These are phyloP conservation scores for Drosophila picticornis DNA, from an alignment of 2,888 invertebrate species.

Conservation along the genomic window DNA sequence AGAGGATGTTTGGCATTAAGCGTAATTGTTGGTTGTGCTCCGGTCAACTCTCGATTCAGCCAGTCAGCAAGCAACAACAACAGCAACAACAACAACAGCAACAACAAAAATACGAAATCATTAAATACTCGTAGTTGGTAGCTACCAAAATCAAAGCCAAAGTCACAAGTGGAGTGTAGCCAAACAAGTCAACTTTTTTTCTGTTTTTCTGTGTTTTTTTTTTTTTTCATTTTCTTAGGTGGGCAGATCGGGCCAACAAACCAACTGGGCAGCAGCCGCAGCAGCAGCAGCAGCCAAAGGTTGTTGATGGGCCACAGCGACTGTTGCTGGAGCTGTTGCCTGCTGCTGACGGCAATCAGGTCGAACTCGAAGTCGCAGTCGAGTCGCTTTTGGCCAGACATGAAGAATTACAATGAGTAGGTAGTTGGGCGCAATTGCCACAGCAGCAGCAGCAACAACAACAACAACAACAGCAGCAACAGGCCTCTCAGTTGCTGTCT, in stretches of 20 bases:
- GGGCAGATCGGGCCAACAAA: constrained; percentile 58
- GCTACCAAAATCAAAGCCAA: constrained; percentile 74
- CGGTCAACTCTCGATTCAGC: constrained; percentile 35
- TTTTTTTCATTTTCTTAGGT: constrained; percentile 56
- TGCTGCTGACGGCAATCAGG: constrained; percentile 74
- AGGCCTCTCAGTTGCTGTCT: constrained; percentile 43
- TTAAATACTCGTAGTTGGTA: constrained; percentile 73
- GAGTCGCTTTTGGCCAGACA: constrained; percentile 74
- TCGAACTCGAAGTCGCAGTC: constrained; percentile 62
- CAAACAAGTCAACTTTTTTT: constrained; percentile 65
- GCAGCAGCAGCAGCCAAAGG: constrained; percentile 47
- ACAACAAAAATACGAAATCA: constrained; percentile 66
- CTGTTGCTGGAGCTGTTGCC: constrained; percentile 39
- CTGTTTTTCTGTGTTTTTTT: constrained; percentile 1
- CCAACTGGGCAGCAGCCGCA: constrained; percentile 39
- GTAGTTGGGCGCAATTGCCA: constrained; percentile 81
- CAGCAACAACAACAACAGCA: constrained; percentile 17
- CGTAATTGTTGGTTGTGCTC: constrained; percentile 73
- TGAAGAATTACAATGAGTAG: constrained; percentile 81
- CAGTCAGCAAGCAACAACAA: constrained; percentile 32
- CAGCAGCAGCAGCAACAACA: constrained; percentile 42
- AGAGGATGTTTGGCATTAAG: constrained; percentile 82
- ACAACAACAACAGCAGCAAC: constrained; percentile 30
- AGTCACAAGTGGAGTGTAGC: constrained; percentile 78
- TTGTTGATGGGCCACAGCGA: constrained; percentile 42